Evolutionary conservation across 2,888 invertebrate genomes (phyloP), one percentile per base, ranked within the genome.

Genomic region (Ochlodes sylvanus): DNA sequence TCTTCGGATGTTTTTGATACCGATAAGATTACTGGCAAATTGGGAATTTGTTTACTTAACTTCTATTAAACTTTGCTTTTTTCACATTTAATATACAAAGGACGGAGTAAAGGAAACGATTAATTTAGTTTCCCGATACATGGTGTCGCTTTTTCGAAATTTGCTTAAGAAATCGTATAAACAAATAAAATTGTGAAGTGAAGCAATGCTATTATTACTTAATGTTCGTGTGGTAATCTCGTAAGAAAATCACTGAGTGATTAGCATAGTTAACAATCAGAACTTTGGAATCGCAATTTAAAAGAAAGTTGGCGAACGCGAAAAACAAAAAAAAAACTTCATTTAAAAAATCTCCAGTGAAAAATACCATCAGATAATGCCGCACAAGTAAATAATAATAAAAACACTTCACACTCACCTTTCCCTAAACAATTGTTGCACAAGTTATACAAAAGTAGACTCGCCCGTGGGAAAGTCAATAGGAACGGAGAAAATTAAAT

Each of bases 391-490:
- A 54, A 60, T 66, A 78, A 77, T 78, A 75, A 72, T 75, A 75
- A 76, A 75, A 50, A 73, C 76, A 75, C 73, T 73, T 75, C 74
- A 78, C 86, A 82, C 79, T 83, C 84, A 82, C 87, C 83, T 89
- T 89, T 90, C 87, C 84, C 84, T 81, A 77, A 74, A 74, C 75
- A 73, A 81, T 81, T 82, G 84, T 90, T 88, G 80, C 81, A 80
- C 83, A 89, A 88, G 77, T 70, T 68, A 73, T 72, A 70, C 68
- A 74, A 71, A 73, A 71, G 68, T 71, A 69, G 66, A 70, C 75
- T 50, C 85, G 71, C 75, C 56, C 86, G 88, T 89, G 89, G 78
- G 89, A 89, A 86, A 69, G 71, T 68, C 77, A 69, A 75, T 75
- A 74, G 73, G 75, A 78, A 74, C 42, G 27, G 61, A 44, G 67